Base-by-base conservation (phyloP, 2,888 invertebrate species). In the Melanostoma mellinum region DNA sequence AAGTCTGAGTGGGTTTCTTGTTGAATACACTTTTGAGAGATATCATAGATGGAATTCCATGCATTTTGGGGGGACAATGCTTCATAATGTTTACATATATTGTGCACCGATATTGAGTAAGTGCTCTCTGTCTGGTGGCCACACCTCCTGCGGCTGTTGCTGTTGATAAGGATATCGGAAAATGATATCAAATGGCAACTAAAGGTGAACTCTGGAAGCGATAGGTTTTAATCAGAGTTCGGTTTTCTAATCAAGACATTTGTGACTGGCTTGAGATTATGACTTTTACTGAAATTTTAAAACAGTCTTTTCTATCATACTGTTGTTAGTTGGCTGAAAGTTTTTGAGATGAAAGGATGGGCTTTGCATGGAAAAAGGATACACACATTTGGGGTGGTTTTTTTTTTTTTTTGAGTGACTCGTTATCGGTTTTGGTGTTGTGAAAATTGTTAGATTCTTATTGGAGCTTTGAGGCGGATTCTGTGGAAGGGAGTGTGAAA, bases 131-230 rank as follows among this genome's bases (percentile, higher is more conserved):
- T 20, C 20, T 20, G 20, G 20, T 20, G 72, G 40, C 65, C 78
- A 73, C 67, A 67, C 78, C 73, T 78, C 78, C 73, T 53, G 42
- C 20, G 40, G 30, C 10, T 33, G 30, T 33, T 32, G 0, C 32
- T 2, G 42, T 55, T 58, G 81, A 81, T 81, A 77, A 77, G 81
- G 76, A 81, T 81, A 81, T 81, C 48, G 53, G 35, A 48, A 67
- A 53, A 53, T 44, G 76, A 81, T 81, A 81, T 81, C 81, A 78
- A 67, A 73, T 78, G 67, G 46, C 60, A 78, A 81, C 65, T 67
- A 67, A 81, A 81, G 81, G 81, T 81, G 81, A 81, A 76, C 42
- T 60, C 50, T 72, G 42, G 35, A 35, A 35, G 76, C 53, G 81
- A 81, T 81, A 81, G 42, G 55, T 68, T 63, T 73, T 78, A 78